Base-by-base conservation (phyloP, 2,888 invertebrate genomes). In the Drosophila macrospina region DNA sequence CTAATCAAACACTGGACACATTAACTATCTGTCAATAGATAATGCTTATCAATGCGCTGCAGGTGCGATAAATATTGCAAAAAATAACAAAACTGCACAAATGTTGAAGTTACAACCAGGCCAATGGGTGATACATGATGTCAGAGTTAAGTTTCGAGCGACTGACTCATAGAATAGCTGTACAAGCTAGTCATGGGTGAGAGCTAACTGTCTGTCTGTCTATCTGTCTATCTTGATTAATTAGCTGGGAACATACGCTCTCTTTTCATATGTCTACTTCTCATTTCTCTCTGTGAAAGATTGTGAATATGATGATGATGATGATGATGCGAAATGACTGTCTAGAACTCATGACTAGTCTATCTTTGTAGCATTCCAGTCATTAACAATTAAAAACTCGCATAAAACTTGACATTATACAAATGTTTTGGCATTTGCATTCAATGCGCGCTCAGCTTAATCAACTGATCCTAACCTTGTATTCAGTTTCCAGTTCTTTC, bases 191-290 rank as follows among this genome's bases (percentile, higher is more conserved):
- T 71, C 74, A 60, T 62, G 63, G 57, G 39, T 73, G 51, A 76
- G 65, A 76, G 57, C 56, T 65, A 65, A 68, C 44, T 60, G 70
- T 68, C 39, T 56, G 48, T 62, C 51, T 52, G 45, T 41, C 39
- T 28, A 28, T n/a, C 44, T 37, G 60, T 44, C 52, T 39, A 56
- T 56, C 63, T 75, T 86, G 81, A 82, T 86, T 82, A 82, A 82
- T 87, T 87, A 82, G 87, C 73, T 86, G 85, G 79, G 82, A 86
- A 76, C 66, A 55, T 30, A 71, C 52, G 30, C 52, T 60, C 73
- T 57, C 56, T 56, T 52, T 57, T n/a, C 30, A 26, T 16, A 16
- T 32, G 7, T 47, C 47, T 32, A 32, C 32, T 16, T 67, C 28
- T 50, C 36, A 41, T n/a, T 11, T 42, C 61, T 34, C 42, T 48